Percentiles rank a stretch among this genome's conserved stretches.
These are phyloP conservation scores for Spinibarbus caldwelli DNA, from an alignment of 2,797 vertebrate genomes.

Conservation along the genomic window DNA sequence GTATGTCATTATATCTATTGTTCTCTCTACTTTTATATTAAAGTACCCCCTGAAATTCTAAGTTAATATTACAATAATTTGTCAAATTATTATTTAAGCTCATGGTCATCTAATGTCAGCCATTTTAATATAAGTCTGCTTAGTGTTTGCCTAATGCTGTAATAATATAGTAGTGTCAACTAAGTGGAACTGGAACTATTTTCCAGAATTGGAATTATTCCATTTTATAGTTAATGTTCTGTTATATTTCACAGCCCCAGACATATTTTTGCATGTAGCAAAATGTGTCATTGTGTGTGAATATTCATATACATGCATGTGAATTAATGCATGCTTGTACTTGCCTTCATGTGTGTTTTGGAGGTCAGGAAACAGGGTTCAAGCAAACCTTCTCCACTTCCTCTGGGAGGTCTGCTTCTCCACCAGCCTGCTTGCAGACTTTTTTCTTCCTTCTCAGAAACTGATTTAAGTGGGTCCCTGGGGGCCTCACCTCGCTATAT, in stretches of 20 bases:
- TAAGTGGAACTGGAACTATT: neutral
- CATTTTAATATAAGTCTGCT: neutral
- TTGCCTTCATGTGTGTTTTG: constrained; percentile 7
- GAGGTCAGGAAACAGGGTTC: neutral
- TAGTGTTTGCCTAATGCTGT: neutral
- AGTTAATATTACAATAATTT: too few species aligned
- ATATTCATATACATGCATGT: neutral
- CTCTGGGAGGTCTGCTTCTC: neutral
- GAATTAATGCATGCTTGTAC: neutral
- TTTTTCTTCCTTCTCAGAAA: constrained; percentile 7
- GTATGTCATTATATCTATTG: neutral
- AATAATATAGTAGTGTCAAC: neutral
- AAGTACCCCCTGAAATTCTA: too few species aligned
- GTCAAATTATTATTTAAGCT: too few species aligned
- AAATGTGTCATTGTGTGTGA: neutral
- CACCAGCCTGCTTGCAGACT: neutral
- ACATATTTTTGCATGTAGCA: neutral
- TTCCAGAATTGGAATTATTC: neutral
- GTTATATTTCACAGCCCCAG: neutral
- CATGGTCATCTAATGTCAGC: too few species aligned
- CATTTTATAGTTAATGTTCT: neutral
- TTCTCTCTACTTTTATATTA: neutral
- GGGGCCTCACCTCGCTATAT: constrained; percentile 19
- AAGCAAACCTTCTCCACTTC: constrained; percentile 17
- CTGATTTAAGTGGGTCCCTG: neutral